A percentile compares a stretch with the other conserved stretches of the same genome.
phyloP scores from a whole-genome alignment of 2,113 vertebrate genomes.

The Laticauda colubrina region DNA sequence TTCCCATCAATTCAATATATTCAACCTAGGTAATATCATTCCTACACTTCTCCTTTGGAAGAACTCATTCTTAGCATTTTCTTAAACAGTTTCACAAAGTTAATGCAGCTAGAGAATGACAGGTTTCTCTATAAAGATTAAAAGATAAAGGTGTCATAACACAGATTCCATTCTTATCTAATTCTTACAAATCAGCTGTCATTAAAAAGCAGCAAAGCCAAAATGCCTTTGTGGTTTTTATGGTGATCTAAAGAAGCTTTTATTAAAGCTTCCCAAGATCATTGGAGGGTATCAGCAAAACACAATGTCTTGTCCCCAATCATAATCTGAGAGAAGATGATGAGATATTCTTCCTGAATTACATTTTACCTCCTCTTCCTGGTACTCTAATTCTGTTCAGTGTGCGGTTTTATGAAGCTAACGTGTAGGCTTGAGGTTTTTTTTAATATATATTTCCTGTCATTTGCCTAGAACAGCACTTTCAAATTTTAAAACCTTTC shows the following conservation, averaged over 20 bases:
- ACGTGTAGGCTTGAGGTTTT: neutral
- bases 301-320: neutral
- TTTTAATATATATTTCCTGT: neutral
- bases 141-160: neutral
- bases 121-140: neutral
- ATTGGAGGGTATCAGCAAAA: neutral
- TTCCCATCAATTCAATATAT: neutral
- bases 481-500: neutral
- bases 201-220: neutral
- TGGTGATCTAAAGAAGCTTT: neutral
- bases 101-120: neutral
- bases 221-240: neutral
- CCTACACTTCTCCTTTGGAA: neutral
- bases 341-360: neutral
- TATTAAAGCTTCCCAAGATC: neutral
- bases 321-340: neutral
- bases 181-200: neutral
- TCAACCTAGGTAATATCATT: neutral
- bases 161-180: neutral
- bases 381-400: neutral
- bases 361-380: neutral
- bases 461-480: neutral
- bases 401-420: neutral
- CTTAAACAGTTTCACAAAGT: neutral
- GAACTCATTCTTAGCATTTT: neutral